phyloP scores from a whole-genome alignment of 2,797 vertebrate species.

The Austrolebias charrua region DNA sequence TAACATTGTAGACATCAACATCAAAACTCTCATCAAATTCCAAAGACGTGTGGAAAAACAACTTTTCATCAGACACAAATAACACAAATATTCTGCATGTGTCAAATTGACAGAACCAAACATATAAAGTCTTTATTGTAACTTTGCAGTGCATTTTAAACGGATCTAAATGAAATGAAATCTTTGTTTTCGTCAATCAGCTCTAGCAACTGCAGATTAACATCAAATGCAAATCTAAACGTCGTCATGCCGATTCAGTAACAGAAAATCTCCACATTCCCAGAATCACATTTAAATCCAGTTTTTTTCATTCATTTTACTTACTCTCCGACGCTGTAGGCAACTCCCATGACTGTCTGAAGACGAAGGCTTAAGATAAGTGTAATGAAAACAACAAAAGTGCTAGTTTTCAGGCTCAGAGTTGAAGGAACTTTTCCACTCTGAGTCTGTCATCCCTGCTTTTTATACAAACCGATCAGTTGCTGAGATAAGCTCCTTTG shows the following conservation, averaged over 20 bases:
- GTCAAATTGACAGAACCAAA: background rate
- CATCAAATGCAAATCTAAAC: background rate
- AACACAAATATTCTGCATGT: background rate
- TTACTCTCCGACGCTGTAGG: conserved; percentile 85
- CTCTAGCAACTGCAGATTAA: background rate
- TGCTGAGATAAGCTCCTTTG: conserved; percentile 68
- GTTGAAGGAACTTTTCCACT: conserved; percentile 42
- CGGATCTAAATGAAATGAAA: background rate
- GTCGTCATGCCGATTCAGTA: background rate
- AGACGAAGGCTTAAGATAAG: conserved; percentile 13
- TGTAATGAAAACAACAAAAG: conserved; percentile 9
- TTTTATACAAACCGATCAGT: conserved; percentile 64
- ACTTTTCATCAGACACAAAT: background rate
- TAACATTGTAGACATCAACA: no score
- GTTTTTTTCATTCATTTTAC: conserved; percentile 46
- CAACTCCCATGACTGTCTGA: conserved; percentile 77
- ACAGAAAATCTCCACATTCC: background rate
- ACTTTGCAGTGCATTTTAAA: background rate
- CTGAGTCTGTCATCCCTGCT: conserved; percentile 19
- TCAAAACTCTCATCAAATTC: background rate
- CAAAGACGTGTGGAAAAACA: background rate
- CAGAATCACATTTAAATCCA: background rate
- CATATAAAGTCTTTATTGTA: no score
- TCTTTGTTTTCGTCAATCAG: no score
- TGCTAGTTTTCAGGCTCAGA: conserved; percentile 25